A percentile compares a stretch with the other conserved stretches of the same genome.
Evolutionary conservation across 2,113 vertebrate genomes (phyloP).

Genomic region (Coptodon rendalli): DNA sequence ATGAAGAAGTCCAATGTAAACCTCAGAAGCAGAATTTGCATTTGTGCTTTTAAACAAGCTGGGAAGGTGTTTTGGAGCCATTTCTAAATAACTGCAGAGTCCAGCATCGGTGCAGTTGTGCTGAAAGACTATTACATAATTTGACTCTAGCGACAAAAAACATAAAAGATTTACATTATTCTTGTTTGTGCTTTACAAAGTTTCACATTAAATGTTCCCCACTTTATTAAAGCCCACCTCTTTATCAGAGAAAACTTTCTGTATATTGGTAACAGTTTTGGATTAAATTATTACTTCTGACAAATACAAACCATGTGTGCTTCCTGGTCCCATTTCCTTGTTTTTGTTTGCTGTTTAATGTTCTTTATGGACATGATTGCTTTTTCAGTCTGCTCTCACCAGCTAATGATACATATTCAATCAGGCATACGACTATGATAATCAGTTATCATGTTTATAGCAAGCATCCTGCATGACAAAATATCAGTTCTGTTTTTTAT

Average conservation of each 20-base stretch:
- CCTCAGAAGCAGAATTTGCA: not conserved
- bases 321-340: not conserved
- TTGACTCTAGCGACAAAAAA: not conserved
- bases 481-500: not conserved
- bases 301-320: not conserved
- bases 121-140: not conserved
- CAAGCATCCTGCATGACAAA: not conserved
- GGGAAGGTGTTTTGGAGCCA: not conserved
- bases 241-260: not conserved
- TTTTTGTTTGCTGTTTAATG: not conserved
- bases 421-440: not conserved
- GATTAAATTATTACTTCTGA: not conserved
- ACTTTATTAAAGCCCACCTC: not conserved
- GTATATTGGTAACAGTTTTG: not conserved
- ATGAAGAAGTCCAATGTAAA: not conserved
- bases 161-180: not conserved
- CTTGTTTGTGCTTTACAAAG: not conserved
- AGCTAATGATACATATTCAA: not conserved
- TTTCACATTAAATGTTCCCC: not conserved
- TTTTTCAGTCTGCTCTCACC: not conserved
- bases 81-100: not conserved
- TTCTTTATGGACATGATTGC: not conserved
- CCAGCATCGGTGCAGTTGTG: not conserved
- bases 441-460: not conserved
- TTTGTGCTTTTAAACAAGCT: not conserved